phyloP scores from a whole-genome alignment of 2,113 vertebrate species.

The Rynchops niger region DNA sequence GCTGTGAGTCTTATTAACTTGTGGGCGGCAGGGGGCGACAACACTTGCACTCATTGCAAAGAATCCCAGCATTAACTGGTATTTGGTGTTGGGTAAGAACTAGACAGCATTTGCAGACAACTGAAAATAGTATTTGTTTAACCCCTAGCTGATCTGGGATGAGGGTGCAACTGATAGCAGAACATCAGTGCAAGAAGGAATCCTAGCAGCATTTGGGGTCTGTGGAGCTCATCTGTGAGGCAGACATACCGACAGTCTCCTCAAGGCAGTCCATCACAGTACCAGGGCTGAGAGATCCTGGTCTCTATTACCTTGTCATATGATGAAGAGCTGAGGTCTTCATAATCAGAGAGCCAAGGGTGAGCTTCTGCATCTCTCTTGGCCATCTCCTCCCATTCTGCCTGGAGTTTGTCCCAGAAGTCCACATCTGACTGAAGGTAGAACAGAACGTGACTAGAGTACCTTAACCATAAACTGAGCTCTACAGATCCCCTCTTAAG shows the following conservation, averaged over 20 bases:
- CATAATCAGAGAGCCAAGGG: conserved; percentile 96
- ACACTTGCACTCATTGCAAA: not conserved
- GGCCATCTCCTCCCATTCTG: conserved; percentile 98
- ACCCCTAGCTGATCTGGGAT: not conserved
- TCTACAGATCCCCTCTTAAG: not conserved
- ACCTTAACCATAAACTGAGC: not conserved
- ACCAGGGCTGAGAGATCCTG: not conserved
- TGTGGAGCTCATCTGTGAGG: not conserved
- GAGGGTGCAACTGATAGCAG: not conserved
- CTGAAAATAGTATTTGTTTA: not conserved
- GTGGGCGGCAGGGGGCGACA: fast-evolving
- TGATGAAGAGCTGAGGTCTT: conserved; percentile 86
- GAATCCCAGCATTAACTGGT: not conserved
- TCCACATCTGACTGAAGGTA: conserved; percentile 91
- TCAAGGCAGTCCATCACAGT: not conserved
- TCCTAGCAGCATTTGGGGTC: not conserved
- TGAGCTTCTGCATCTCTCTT: conserved; percentile 95
- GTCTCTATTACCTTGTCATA: conserved; percentile 88
- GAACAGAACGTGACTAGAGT: not conserved
- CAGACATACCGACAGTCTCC: not conserved
- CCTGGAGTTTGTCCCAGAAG: conserved; percentile 99
- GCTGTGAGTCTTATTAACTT: not conserved
- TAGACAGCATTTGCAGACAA: not conserved
- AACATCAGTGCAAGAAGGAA: not conserved
- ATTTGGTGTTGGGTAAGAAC: not conserved